Evolutionary conservation across 2,113 vertebrate genomes (phyloP).

Genomic region (Eidolon helvum): DNA sequence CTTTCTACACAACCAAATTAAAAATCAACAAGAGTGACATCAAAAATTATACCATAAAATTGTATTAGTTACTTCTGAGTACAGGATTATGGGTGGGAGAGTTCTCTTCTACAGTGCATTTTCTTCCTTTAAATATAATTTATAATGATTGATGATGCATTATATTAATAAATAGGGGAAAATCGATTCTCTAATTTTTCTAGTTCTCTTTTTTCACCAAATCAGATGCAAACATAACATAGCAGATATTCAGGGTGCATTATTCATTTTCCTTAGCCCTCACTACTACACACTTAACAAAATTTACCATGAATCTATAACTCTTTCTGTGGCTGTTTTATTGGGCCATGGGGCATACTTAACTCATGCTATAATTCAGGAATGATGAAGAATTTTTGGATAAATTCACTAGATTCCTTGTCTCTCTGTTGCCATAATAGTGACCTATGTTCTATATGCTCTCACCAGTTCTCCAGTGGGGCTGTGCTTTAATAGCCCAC

Average conservation of each 20-base stretch:
- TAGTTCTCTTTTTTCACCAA: not conserved
- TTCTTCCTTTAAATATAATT: not conserved
- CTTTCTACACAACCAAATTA: not conserved
- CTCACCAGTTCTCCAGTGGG: not conserved
- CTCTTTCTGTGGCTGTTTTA: not conserved
- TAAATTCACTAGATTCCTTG: not conserved
- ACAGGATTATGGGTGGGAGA: not conserved
- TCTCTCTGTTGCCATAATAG: not conserved
- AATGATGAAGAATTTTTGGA: not conserved
- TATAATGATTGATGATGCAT: not conserved
- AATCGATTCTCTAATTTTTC: not conserved
- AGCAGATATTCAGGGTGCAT: not conserved
- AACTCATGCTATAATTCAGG: not conserved
- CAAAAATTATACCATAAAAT: not conserved
- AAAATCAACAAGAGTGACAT: not conserved
- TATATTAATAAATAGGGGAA: not conserved
- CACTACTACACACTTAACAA: not conserved
- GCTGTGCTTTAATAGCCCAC: not conserved
- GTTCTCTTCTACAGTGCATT: not conserved
- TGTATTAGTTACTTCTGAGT: not conserved
- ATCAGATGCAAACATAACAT: not conserved
- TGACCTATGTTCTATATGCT: not conserved
- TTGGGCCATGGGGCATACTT: not conserved
- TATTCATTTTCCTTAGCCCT: not conserved
- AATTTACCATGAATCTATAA: not conserved